Evolutionary conservation across 2,797 vertebrate species (phyloP).

Genomic region (Danio kyathit): DNA sequence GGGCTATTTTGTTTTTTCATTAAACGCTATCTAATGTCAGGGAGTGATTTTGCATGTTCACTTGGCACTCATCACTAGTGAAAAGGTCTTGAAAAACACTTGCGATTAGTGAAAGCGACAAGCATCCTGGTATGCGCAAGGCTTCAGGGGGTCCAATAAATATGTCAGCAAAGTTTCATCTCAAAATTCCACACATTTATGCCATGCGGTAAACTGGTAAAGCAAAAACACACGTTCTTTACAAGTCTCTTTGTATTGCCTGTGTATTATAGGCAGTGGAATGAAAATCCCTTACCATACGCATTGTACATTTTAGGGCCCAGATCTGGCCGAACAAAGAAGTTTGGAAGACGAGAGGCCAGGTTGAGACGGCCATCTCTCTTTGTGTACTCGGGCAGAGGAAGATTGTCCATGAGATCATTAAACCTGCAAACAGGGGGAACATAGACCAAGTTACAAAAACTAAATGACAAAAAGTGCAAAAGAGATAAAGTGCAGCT

Average conservation of each 20-base stretch:
- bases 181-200: too few relatives aligned
- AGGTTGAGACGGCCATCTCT: constrained; percentile 97
- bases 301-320: constrained; percentile 99
- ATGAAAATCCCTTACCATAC: constrained; percentile 84
- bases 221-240: too few relatives aligned
- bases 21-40: too few relatives aligned
- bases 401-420: constrained; percentile 97
- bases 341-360: constrained; percentile 95
- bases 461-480: not conserved
- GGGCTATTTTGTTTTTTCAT: too few relatives aligned
- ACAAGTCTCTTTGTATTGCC: too few relatives aligned
- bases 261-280: not conserved
- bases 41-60: too few relatives aligned
- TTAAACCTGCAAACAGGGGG: constrained; percentile 85
- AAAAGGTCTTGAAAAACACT: too few relatives aligned
- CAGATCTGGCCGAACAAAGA: constrained; percentile 97
- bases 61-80: too few relatives aligned
- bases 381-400: constrained; percentile 98
- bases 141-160: too few relatives aligned
- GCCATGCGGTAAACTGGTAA: too few relatives aligned
- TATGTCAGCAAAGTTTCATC: too few relatives aligned
- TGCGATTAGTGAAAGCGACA: fast-evolving
- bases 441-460: not conserved
- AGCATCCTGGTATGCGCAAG: too few relatives aligned
- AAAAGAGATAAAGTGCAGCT: not conserved